Conservation (phyloP, 2,888 invertebrate genomes). For the Apamea sordens region DNA sequence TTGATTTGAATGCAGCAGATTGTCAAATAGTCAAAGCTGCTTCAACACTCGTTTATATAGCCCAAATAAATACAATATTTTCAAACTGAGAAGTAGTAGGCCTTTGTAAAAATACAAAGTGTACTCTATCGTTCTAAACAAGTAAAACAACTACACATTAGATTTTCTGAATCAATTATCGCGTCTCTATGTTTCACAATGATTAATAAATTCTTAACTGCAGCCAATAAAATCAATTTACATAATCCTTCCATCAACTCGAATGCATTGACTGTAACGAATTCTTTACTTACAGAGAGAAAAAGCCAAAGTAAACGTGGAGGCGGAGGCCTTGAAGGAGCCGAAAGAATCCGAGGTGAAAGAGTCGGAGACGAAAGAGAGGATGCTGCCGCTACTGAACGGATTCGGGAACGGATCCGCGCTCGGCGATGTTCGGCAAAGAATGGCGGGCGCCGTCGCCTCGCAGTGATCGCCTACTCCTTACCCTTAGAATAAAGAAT, state of each 20-base stretch:
- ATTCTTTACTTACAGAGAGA: conserved; percentile 67
- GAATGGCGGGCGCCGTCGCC: conserved; percentile 87
- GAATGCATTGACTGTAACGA: conserved; percentile 31
- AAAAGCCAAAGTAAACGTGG: conserved; percentile 77
- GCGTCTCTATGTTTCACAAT: conserved; percentile 45
- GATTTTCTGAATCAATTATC: conserved; percentile 32
- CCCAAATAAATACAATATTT: not conserved
- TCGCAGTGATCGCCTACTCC: conserved; percentile 78
- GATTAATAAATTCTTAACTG: conserved; percentile 43
- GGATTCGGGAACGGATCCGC: conserved; percentile 85
- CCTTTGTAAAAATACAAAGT: conserved; percentile 14
- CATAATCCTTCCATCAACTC: conserved; percentile 37
- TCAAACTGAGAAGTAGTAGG: not conserved
- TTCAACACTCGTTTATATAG: not conserved
- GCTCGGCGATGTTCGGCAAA: conserved; percentile 84
- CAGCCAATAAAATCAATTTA: conserved; percentile 45
- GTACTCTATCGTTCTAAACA: conserved; percentile 25
- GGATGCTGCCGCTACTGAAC: conserved; percentile 82
- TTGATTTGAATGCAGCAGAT: not conserved
- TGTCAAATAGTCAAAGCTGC: not conserved
- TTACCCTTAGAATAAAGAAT: conserved; percentile 60
- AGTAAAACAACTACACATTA: conserved; percentile 39
- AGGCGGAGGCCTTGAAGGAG: conserved; percentile 73
- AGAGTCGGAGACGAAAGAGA: conserved; percentile 79
- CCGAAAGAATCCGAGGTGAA: conserved; percentile 26